phyloP scores from a whole-genome alignment of 2,113 vertebrate genomes.

The Perca flavescens region DNA sequence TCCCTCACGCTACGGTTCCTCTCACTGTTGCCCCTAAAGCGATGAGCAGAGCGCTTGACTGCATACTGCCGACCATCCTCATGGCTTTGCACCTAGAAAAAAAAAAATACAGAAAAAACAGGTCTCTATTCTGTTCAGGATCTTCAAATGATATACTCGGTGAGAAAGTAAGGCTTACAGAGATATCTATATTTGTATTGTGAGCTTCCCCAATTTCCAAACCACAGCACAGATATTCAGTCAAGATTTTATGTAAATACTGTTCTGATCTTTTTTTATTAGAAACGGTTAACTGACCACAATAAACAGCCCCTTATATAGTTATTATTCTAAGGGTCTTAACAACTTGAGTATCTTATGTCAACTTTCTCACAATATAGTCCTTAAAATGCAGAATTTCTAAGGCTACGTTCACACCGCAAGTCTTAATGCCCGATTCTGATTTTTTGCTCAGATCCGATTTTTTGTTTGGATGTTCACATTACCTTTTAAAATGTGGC shows the following conservation, averaged over 20 bases:
- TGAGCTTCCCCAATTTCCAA: background rate
- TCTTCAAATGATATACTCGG: background rate
- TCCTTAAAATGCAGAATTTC: background rate
- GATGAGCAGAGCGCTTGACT: slow-evolving; percentile 89
- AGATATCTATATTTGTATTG: background rate
- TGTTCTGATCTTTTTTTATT: background rate
- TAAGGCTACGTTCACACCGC: too few relatives aligned
- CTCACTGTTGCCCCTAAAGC: slow-evolving; percentile 88
- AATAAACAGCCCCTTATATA: background rate
- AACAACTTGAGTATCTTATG: background rate
- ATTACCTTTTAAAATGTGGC: too few relatives aligned
- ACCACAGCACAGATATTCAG: background rate
- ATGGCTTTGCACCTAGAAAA: slow-evolving; percentile 86
- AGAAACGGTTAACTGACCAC: background rate
- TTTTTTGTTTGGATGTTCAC: too few relatives aligned
- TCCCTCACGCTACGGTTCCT: slow-evolving; percentile 87
- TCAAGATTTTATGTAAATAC: background rate
- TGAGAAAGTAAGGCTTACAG: background rate
- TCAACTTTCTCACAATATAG: background rate
- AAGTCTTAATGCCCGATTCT: too few relatives aligned
- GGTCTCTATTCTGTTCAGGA: background rate
- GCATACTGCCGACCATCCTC: slow-evolving; percentile 88
- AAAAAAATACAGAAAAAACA: background rate
- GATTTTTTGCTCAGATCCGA: too few relatives aligned
- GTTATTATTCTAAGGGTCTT: background rate